A percentile compares a stretch with the other conserved stretches of the same genome.
Evolutionary conservation across 2,888 invertebrate species (phyloP).

Genomic region (Apotomis capreana): DNA sequence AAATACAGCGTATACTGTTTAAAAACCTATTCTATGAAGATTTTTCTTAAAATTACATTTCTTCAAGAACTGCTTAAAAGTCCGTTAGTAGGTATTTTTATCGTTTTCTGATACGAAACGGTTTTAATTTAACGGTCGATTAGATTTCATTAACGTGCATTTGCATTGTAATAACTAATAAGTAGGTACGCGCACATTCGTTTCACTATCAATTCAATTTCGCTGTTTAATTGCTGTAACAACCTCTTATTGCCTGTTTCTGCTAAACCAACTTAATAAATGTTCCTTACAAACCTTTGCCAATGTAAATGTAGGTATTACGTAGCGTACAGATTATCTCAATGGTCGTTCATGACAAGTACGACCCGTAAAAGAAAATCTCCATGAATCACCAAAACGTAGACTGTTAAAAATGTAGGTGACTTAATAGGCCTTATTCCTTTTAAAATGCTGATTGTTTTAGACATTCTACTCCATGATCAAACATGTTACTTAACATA

Average conservation of each 20-base stretch:
- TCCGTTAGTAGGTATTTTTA: constrained; percentile 18
- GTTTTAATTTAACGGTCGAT: constrained; percentile 72
- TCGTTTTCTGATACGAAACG: constrained; percentile 46
- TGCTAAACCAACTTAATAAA: constrained; percentile 38
- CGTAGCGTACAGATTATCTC: no score
- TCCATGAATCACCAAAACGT: no score
- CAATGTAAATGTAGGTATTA: constrained; percentile 20
- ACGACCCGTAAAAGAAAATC: no score
- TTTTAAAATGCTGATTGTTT: no score
- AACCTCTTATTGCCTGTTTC: constrained; percentile 45
- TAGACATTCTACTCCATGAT: no score
- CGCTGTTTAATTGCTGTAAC: constrained; percentile 72
- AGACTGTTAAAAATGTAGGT: no score
- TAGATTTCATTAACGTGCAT: constrained; percentile 68
- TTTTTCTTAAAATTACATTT: constrained; percentile 3
- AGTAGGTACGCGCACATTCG: constrained; percentile 52
- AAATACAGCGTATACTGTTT: no score
- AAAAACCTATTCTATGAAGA: not conserved
- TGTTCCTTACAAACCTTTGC: constrained; percentile 21
- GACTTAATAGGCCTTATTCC: no score
- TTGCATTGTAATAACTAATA: constrained; percentile 57
- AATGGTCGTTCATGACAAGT: no score
- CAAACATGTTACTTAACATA: no score
- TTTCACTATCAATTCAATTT: constrained; percentile 68
- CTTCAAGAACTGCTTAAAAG: constrained; percentile 2